Percentiles rank a stretch among this genome's conserved stretches.
These are phyloP conservation scores for Drosophila quinaria DNA, from an alignment of 2,888 invertebrate species.

Conservation along the genomic window DNA sequence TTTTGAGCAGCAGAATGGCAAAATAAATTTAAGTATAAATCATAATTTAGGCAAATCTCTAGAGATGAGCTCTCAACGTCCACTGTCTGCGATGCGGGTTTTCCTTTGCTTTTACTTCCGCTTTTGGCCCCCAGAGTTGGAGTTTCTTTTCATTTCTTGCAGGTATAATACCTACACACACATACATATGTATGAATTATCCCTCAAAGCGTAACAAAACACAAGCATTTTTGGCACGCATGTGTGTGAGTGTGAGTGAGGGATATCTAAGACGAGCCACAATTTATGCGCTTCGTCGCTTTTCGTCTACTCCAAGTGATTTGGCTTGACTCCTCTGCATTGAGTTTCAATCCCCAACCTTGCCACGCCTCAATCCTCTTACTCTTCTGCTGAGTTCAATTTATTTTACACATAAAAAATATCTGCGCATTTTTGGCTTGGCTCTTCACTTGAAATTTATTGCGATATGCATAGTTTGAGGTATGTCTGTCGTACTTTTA, in stretches of 20 bases:
- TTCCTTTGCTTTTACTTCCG: conserved; percentile 11
- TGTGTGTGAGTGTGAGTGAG: conserved; percentile 30
- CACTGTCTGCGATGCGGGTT: conserved; percentile 42
- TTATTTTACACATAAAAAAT: conserved; percentile 73
- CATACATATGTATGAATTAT: conserved; percentile 38
- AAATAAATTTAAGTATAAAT: conserved; percentile 71
- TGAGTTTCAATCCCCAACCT: conserved; percentile 16
- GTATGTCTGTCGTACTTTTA: conserved; percentile 8
- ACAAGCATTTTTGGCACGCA: conserved; percentile 53
- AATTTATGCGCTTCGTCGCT: conserved; percentile 80
- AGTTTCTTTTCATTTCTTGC: conserved; percentile 7
- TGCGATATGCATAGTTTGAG: conserved; percentile 49
- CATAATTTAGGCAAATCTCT: conserved; percentile 80
- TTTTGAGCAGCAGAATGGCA: conserved; percentile 22
- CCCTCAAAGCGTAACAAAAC: conserved; percentile 75
- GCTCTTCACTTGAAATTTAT: conserved; percentile 57
- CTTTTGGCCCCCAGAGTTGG: not conserved
- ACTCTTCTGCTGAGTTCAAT: conserved; percentile 58
- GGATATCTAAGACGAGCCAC: conserved; percentile 50
- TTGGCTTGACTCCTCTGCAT: conserved; percentile 57
- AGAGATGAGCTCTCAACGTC: conserved; percentile 76
- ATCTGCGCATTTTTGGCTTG: conserved; percentile 59
- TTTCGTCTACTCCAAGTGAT: conserved; percentile 75
- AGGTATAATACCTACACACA: conserved; percentile 22
- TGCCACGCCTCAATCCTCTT: not conserved